Evolutionary conservation across 1,140 invertebrate genomes (phyloP), one percentile per base, ranked within the genome.

Genomic region (Zaprionus kolodkinae): DNA sequence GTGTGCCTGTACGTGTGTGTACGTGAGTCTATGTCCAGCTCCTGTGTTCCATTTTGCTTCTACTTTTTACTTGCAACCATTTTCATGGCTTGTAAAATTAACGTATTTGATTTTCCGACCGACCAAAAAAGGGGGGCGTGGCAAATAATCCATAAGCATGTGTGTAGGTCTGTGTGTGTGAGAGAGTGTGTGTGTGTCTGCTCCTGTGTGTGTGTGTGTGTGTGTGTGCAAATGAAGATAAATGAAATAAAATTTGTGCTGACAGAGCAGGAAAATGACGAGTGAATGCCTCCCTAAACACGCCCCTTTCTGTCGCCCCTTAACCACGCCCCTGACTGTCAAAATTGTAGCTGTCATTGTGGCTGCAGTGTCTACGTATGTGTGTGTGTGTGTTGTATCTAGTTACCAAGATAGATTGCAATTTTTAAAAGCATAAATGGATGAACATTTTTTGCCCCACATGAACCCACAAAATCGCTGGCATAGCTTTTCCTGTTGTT

Each of bases 231-330:
- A 88, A 88, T 88, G 85, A 88, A 90, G 85, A 88, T 85, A 88
- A 89, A 88, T 89, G 81, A 85, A 89, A 88, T 81, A 61, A 66
- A 85, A 88, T 84, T 75, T 79, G 67, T 81, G 81, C 80, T 89
- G 84, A 84, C 84, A 89, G 68, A 75, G 70, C 78, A 60, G 35
- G 70, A 82, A 86, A 87, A 87, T 82, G 79, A 86, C 76, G 68
- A 72, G 73, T 61, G 43, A 75, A 59, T 64, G 63, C 70, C 67
- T 56, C 59, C 54, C 6, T 45, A 72, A 11, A 15, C 52, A 6
- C 6, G n/a, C n/a, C 27, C 15, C 15, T 17, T 13, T 10, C 17
- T n/a, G 3, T 10, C 12, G 13, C 17, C 12, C 21, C 30, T 45
- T 12, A 15, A 12, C 40, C 13, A 36, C 17, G 1, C 25, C 60